Percentiles rank a stretch among this genome's conserved stretches.
Conservation (phyloP, 2,797 vertebrate genomes). For the Fringilla coelebs region DNA sequence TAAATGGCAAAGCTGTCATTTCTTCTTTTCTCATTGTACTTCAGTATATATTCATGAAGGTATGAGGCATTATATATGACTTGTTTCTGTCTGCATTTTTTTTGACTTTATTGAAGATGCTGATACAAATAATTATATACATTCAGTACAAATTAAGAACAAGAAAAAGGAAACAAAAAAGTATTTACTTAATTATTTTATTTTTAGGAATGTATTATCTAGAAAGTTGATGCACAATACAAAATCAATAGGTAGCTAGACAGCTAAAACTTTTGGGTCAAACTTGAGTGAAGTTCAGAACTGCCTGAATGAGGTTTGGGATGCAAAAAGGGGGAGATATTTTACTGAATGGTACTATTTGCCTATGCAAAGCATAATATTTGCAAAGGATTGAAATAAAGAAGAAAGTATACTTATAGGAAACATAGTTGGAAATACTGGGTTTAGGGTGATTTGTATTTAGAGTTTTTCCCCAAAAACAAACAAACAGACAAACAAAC, state of each 20-base stretch:
- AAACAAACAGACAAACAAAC: neutral
- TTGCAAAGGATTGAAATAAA: neutral
- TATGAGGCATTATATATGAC: neutral
- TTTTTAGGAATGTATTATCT: neutral
- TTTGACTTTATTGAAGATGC: neutral
- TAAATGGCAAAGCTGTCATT: conserved; percentile 22
- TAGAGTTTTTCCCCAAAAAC: neutral
- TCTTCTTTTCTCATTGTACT: conserved; percentile 1
- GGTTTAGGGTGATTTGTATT: neutral
- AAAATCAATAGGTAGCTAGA: neutral
- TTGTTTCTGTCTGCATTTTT: conserved; percentile 4
- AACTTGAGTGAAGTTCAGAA: neutral
- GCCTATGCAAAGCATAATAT: neutral
- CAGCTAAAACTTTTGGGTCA: neutral
- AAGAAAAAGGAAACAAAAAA: neutral
- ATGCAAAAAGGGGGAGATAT: neutral
- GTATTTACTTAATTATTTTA: neutral
- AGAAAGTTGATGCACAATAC: neutral
- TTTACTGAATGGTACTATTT: neutral
- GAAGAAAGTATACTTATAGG: neutral
- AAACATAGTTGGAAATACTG: neutral
- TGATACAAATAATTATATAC: neutral
- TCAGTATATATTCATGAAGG: conserved; percentile 2
- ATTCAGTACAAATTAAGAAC: neutral
- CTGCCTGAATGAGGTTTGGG: neutral